Evolutionary conservation across 2,797 vertebrate genomes (phyloP).

Genomic region (Periophthalmus magnuspinnatus): DNA sequence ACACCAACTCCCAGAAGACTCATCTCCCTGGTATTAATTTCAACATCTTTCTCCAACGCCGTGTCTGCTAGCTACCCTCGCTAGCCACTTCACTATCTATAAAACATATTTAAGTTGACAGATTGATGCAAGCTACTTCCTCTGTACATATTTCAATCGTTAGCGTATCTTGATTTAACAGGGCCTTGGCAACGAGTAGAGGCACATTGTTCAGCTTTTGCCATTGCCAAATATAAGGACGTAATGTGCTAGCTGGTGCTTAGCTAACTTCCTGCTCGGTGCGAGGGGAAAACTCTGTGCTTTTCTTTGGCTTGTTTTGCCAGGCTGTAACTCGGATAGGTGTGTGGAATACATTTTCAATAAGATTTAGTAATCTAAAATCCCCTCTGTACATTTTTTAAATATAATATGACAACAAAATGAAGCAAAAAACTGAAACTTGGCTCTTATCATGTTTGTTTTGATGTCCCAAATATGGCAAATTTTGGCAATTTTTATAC

Average conservation of each 20-base stretch:
- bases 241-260: conserved; percentile 56
- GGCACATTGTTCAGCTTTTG: conserved; percentile 62
- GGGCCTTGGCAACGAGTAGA: conserved; percentile 32
- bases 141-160: conserved; percentile 65
- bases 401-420: too few relatives aligned
- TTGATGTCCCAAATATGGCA: too few relatives aligned
- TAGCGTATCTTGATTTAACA: conserved; percentile 45
- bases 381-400: too few relatives aligned
- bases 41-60: background rate
- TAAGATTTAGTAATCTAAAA: too few relatives aligned
- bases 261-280: conserved; percentile 63
- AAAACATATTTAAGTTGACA: conserved; percentile 50
- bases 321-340: conserved; percentile 59
- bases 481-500: too few relatives aligned
- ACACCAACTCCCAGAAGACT: conserved; percentile 28
- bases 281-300: conserved; percentile 31
- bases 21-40: conserved; percentile 18
- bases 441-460: too few relatives aligned
- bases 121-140: conserved; percentile 45
- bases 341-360: conserved; percentile 6
- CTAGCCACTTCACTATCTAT: conserved; percentile 28
- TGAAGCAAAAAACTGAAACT: too few relatives aligned
- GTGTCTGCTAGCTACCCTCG: background rate
- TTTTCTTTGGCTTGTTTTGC: conserved; percentile 47
- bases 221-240: conserved; percentile 60